Base-by-base conservation (phyloP, 2,113 vertebrate genomes). In the Melanocharis versteri region DNA sequence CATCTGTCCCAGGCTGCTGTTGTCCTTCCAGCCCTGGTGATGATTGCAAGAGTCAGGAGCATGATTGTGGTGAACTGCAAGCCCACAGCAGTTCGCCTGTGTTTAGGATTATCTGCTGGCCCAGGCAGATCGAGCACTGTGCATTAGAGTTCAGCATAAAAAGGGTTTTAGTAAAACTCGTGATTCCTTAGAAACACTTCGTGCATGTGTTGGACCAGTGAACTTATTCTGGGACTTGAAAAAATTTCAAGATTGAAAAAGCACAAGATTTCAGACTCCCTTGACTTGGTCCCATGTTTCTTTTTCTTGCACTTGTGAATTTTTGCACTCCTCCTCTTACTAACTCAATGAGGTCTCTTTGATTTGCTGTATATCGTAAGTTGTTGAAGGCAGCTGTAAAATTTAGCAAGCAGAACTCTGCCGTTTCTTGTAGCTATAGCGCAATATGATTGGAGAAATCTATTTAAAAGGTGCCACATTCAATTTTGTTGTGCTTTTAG, bases 221-320 rank as follows among this genome's bases (percentile, higher is more conserved):
- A 31, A 24, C 39, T 91, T 35, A 10, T 19, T 62, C 57, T 93
- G 73, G 50, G 28, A 2, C 15, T 75, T 58, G 65, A 42, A 42
- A 57, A 58, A 62, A 66, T 9, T 33, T 78, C 17, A 24, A 13
- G 50, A 20, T 9, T 66, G 60, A 21, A 65, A n/a, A 30, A 2
- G 0, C 14, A 33, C 27, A 42, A 54, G 15, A 47, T 39, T 58
- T 82, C 35, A 61, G 42, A 31, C 8, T 70, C 61, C 48, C 56
- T 48, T 84, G n/a, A 48, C 44, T 60, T 7, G 0, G 15, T 42
- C 42, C n/a, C 0, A 0, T 12, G 39, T 54, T 72, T 16, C 15
- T 71, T 48, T 27, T 51, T 39, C 30, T 30, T 76, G n/a, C 42
- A 10, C 31, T 39, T 75, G 39, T 26, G 83, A 51, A 64, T 75